A percentile compares a stretch with the other conserved stretches of the same genome.
phyloP scores from a whole-genome alignment of 1,140 invertebrate species.

The Saccostrea echinata region DNA sequence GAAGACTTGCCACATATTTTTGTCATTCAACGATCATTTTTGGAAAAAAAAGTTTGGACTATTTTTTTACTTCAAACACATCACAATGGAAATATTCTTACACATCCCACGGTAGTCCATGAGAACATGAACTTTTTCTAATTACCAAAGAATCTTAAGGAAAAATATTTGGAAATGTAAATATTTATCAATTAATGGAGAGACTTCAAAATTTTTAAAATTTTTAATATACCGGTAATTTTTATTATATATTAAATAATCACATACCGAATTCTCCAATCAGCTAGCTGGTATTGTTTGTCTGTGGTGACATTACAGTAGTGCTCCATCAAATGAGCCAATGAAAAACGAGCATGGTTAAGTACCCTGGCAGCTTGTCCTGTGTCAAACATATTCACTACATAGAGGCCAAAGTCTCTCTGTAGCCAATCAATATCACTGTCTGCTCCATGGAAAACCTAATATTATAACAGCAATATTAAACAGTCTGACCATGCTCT shows the following conservation, averaged over 20 bases:
- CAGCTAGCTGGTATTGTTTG: slow-evolving; percentile 95
- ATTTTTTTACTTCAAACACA: too few relatives aligned
- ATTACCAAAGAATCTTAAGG: too few relatives aligned
- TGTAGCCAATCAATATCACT: slow-evolving; percentile 96
- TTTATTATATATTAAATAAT: not conserved
- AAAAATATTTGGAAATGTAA: too few relatives aligned
- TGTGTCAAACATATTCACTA: slow-evolving; percentile 99
- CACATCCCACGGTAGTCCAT: too few relatives aligned
- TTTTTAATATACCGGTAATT: too few relatives aligned
- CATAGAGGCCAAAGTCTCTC: slow-evolving; percentile 95
- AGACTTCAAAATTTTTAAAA: too few relatives aligned
- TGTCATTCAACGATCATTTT: too few relatives aligned
- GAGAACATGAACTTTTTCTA: too few relatives aligned
- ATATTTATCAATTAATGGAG: too few relatives aligned
- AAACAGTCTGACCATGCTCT: not conserved
- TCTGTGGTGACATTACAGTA: slow-evolving; percentile 91
- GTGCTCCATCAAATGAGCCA: slow-evolving; percentile 89
- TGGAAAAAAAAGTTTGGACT: too few relatives aligned
- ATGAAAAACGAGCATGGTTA: slow-evolving; percentile 85
- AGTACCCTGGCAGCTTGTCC: slow-evolving; percentile 91
- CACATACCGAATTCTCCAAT: slow-evolving; percentile 93
- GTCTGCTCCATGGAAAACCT: slow-evolving; percentile 96
- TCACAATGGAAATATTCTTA: too few relatives aligned
- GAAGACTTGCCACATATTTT: too few relatives aligned
- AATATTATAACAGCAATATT: slow-evolving; percentile 20